phyloP scores from a whole-genome alignment of 2,888 invertebrate genomes.

The Drosophila paucipuncta region DNA sequence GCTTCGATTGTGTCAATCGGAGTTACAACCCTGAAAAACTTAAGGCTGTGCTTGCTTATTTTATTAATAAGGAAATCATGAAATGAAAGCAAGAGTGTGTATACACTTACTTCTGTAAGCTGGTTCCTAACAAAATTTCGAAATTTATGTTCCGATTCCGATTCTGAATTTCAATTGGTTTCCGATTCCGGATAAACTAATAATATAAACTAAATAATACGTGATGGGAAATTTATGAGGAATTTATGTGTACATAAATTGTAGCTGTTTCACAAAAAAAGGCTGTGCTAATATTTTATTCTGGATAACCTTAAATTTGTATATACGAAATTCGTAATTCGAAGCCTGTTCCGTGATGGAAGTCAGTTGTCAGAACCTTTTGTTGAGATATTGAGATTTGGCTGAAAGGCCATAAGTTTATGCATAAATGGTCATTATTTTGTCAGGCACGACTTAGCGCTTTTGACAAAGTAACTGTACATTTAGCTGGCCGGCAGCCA shows the following conservation, averaged over 20 bases:
- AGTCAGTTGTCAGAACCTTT: slow-evolving; percentile 6
- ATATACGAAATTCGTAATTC: slow-evolving; percentile 1
- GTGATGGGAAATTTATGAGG: not conserved
- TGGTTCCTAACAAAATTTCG: too few relatives aligned
- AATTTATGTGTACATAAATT: not conserved
- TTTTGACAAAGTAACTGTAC: slow-evolving; percentile 69
- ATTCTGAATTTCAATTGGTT: not conserved
- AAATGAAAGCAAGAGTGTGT: not conserved
- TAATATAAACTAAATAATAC: not conserved
- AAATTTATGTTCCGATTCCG: not conserved
- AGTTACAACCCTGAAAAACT: not conserved
- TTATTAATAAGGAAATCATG: not conserved
- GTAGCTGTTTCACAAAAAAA: not conserved
- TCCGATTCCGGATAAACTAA: not conserved
- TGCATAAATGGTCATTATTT: slow-evolving; percentile 69
- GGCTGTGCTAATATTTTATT: not conserved
- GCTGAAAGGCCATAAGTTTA: slow-evolving; percentile 48
- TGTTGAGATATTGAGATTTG: slow-evolving; percentile 40
- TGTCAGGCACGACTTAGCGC: slow-evolving; percentile 73
- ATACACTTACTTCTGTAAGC: not conserved
- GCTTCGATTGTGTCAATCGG: not conserved
- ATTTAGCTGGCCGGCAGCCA: slow-evolving; percentile 69
- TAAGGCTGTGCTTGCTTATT: not conserved
- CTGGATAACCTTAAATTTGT: not conserved
- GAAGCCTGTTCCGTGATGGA: slow-evolving; percentile 2